Percentiles rank a stretch among this genome's conserved stretches.
These are phyloP conservation scores for Turritopsis rubra DNA, from an alignment of 30 jellyfish, hydroid and myxozoan genomes.

Conservation along the genomic window DNA sequence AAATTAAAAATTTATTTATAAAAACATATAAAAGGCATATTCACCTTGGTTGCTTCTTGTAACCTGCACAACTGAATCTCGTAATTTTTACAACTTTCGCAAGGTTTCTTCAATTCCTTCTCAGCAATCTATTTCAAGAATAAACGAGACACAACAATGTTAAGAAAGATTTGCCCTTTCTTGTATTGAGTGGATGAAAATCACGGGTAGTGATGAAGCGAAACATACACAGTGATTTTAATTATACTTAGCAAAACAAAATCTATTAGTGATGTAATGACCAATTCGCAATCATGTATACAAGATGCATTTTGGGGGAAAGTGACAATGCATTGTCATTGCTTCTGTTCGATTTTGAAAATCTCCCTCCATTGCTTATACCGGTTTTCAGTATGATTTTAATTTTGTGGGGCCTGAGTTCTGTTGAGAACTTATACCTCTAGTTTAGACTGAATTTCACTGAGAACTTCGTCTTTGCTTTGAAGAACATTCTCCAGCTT, in stretches of 20 bases:
- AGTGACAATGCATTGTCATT: no score
- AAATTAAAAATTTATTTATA: no score
- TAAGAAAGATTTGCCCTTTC: not conserved
- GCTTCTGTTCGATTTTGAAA: no score
- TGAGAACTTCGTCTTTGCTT: constrained; percentile 59
- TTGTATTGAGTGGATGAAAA: no score
- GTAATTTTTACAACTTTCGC: constrained; percentile 77
- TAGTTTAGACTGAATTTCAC: constrained; percentile 46
- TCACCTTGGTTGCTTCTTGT: constrained; percentile 70
- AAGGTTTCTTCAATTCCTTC: constrained; percentile 62
- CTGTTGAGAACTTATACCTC: constrained; percentile 64
- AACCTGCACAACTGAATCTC: constrained; percentile 82
- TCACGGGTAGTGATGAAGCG: no score
- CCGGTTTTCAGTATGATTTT: not conserved
- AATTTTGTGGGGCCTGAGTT: not conserved
- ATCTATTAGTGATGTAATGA: no score
- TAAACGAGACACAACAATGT: not conserved
- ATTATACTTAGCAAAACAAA: no score
- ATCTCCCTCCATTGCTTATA: no score
- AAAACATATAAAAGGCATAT: no score
- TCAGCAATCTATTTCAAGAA: constrained; percentile 54
- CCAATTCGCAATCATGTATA: no score
- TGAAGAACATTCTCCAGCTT: constrained; percentile 39
- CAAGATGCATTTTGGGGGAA: no score
- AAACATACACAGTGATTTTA: no score